Evolutionary conservation across 1,140 invertebrate species (phyloP).

Genomic region (Conopomorpha cramerella): DNA sequence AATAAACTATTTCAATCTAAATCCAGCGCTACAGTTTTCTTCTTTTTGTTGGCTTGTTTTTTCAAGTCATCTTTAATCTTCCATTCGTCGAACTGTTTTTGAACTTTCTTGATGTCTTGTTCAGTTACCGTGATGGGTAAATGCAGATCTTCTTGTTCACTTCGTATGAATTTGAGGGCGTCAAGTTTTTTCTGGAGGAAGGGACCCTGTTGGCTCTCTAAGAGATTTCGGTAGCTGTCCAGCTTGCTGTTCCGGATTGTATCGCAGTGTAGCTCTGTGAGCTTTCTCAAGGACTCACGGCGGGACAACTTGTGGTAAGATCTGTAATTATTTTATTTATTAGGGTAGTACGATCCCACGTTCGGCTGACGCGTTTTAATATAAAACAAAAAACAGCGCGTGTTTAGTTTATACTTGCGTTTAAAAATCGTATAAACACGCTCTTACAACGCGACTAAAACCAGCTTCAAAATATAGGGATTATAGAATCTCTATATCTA

Average conservation of each 20-base stretch:
- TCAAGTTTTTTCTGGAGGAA: conserved; percentile 69
- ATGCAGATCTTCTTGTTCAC: conserved; percentile 71
- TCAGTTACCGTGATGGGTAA: conserved; percentile 66
- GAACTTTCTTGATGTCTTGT: conserved; percentile 66
- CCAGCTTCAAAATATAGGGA: too few relatives aligned
- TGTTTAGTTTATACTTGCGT: too few relatives aligned
- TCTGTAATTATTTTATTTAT: conserved; percentile 11
- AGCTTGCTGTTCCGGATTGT: conserved; percentile 68
- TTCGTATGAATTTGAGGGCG: conserved; percentile 68
- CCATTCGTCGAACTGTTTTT: conserved; percentile 57
- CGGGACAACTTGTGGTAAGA: conserved; percentile 63
- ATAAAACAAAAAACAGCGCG: neutral
- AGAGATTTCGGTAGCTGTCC: conserved; percentile 63
- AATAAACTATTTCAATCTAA: conserved; percentile 5
- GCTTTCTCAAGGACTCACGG: conserved; percentile 68
- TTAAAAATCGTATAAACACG: neutral
- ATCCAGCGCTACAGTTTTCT: conserved; percentile 21
- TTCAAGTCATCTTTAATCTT: conserved; percentile 32
- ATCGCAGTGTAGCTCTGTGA: conserved; percentile 70
- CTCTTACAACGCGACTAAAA: too few relatives aligned
- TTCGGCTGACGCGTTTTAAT: neutral
- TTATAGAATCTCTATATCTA: too few relatives aligned
- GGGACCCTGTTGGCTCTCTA: conserved; percentile 69
- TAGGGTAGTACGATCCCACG: neutral
- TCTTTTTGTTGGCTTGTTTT: conserved; percentile 37